Evolutionary conservation across 2,797 vertebrate species (phyloP), one percentile per base, ranked within the genome.

Genomic region (Pseudochaenichthys georgianus): DNA sequence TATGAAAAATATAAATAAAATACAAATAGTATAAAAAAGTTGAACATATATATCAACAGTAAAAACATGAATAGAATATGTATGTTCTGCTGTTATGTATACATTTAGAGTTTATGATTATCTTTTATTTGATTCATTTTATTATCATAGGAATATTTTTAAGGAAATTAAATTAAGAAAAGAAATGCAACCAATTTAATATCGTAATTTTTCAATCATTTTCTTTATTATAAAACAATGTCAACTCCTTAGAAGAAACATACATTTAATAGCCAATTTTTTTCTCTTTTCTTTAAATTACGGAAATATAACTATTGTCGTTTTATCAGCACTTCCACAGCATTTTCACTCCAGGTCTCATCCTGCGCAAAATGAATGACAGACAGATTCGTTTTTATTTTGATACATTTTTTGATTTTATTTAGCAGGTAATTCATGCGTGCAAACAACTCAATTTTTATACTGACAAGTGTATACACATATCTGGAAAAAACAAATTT

Each of bases 401-500:
- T 15, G 4, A 19, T 41, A 55, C 0, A 13, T 70, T 75, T 53
- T 41, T 46, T 9, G 21, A 53, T 8, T n/a, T 4, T 23, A 45
- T 72, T 70, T 70, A 70, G 43, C 38, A 19, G n/a, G 9, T 63
- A 6, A 64, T 54, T 62, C 90, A 78, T 81, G 83, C 74, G 47
- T 59, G 47, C 42, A 73, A 73, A 81, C 50, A 13, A 3, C 4
- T 38, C 3, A 10, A 0, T 53, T 51, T 63, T 41, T 31, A 43
- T 50, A 70, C 21, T 60, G 60, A 52, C 55, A 61, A 63, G 48
- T 45, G 62, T 65, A 82, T 67, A 67, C 19, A 71, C 13, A 17
- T 69, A 57, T 21, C 38, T 64, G 50, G 71, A 67, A 77, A 61
- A 50, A 63, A 61, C 15, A 9, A 19, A 9, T 51, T 52, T 63